Conservation (phyloP, 2,113 vertebrate genomes). For the Piaya cayana region DNA sequence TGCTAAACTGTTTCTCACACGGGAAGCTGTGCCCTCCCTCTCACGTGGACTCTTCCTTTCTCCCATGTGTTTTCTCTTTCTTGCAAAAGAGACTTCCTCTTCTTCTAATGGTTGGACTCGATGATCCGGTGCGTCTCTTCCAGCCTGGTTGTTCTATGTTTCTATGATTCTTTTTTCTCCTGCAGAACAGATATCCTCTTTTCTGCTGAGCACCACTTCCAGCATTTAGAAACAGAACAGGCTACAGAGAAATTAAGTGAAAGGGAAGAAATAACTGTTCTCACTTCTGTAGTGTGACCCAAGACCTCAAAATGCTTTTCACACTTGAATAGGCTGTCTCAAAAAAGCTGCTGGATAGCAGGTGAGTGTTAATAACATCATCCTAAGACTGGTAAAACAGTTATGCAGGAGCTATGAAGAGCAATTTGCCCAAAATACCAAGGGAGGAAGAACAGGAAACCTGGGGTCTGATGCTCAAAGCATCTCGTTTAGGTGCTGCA, state of each 20-base stretch:
- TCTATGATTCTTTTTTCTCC: no score
- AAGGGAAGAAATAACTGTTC: slow-evolving; percentile 31
- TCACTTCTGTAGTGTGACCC: slow-evolving; percentile 12
- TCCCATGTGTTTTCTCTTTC: not conserved
- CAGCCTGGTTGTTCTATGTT: no score
- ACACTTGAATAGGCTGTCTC: not conserved
- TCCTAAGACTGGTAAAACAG: not conserved
- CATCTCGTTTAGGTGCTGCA: not conserved
- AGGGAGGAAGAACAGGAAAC: not conserved
- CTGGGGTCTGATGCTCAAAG: not conserved
- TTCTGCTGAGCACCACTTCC: not conserved
- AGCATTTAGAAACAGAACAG: not conserved
- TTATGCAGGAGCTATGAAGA: not conserved
- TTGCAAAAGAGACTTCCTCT: not conserved
- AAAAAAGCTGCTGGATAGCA: slow-evolving; percentile 4
- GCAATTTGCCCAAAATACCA: not conserved
- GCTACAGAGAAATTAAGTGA: not conserved
- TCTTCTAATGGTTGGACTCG: no score
- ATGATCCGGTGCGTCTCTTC: no score
- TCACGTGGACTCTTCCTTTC: not conserved
- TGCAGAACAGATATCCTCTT: not conserved
- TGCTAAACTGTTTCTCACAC: not conserved
- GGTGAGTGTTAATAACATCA: not conserved
- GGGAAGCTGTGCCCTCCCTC: not conserved
- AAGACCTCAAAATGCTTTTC: slow-evolving; percentile 22